Percentiles rank a stretch among this genome's conserved stretches.
Conservation (phyloP, 53 echinoderm and acorn worm species). For the Actinopyga echinites region DNA sequence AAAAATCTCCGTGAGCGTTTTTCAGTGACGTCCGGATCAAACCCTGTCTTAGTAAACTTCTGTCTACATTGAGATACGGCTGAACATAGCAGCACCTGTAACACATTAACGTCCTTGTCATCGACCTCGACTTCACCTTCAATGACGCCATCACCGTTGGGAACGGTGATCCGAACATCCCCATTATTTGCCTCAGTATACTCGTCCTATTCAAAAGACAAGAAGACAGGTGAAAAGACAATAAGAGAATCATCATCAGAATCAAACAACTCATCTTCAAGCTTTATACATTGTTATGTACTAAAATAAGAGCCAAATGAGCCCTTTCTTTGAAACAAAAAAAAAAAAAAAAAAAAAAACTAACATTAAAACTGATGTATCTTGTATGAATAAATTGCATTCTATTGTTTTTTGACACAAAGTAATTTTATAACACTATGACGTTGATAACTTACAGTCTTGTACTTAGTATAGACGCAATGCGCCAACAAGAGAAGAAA, state of each 20-base stretch:
- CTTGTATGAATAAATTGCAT: neutral
- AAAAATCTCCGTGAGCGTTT: slow-evolving; percentile 57
- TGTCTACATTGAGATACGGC: slow-evolving; percentile 45
- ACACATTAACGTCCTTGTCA: neutral
- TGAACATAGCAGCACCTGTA: slow-evolving; percentile 40
- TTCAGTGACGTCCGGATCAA: slow-evolving; percentile 73
- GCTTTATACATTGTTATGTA: too few species aligned
- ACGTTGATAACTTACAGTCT: too few species aligned
- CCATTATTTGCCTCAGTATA: neutral
- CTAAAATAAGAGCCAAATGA: too few species aligned
- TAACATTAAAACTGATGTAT: neutral
- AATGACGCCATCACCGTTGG: neutral
- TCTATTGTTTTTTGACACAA: too few species aligned
- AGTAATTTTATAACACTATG: too few species aligned
- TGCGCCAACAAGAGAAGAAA: too few species aligned
- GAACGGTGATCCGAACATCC: neutral
- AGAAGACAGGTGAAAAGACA: neutral
- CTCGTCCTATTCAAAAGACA: neutral
- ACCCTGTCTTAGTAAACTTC: slow-evolving; percentile 58
- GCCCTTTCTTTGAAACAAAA: neutral
- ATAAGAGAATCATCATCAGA: too few species aligned
- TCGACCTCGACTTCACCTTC: slow-evolving; percentile 26
- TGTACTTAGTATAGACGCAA: too few species aligned
- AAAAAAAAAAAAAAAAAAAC: neutral
- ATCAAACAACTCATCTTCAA: too few species aligned